Base-by-base conservation (phyloP, 2,797 vertebrate species). In the Semaprochilodus insignis region DNA sequence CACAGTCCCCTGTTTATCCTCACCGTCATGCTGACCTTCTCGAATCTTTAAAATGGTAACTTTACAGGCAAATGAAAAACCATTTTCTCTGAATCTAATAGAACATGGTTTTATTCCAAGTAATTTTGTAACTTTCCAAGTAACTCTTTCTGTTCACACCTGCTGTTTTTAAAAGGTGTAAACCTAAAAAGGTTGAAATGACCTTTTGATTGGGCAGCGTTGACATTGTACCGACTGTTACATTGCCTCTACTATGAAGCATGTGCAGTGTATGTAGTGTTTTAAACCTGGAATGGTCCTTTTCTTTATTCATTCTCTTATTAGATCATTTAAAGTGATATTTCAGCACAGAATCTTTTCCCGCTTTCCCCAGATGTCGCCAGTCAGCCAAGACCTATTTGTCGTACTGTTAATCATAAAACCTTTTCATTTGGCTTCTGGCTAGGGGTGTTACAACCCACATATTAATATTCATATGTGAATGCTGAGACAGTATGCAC, bases 211-310 rank as follows among this genome's bases (percentile, higher is more conserved):
- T 15, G n/a, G 66, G 23, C 11, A 14, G 21, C 8, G 10, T 4
- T 16, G 13, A 23, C 14, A 23, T 48, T 71, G 25, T 10, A 13
- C 62, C 2, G 34, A 36, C 78, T 81, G 74, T 83, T 78, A 54
- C 81, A 44, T 54, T 75, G 63, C 48, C 31, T 72, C 75, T 48
- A 13, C 44, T 48, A 10, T 74, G 31, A 79, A 59, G 72, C 44
- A 1, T 73, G 73, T 74, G 36, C 44, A 14, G 10, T 23, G 31
- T 63, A 62, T 25, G 8, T 60, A 71, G 21, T 81, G 16, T 78
- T 75, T 81, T 27, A 70, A 67, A 72, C 73, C 72, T 60, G 25
- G 57, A 73, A 67, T 79, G 70, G 25, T 78, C 25, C 13, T 62
- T 63, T 15, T 62, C 8, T 80, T 75, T 16, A 23, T 62, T 59